A percentile compares a stretch with the other conserved stretches of the same genome.
phyloP scores from a whole-genome alignment of 2,797 vertebrate genomes.

The Acrossocheilus fasciatus region DNA sequence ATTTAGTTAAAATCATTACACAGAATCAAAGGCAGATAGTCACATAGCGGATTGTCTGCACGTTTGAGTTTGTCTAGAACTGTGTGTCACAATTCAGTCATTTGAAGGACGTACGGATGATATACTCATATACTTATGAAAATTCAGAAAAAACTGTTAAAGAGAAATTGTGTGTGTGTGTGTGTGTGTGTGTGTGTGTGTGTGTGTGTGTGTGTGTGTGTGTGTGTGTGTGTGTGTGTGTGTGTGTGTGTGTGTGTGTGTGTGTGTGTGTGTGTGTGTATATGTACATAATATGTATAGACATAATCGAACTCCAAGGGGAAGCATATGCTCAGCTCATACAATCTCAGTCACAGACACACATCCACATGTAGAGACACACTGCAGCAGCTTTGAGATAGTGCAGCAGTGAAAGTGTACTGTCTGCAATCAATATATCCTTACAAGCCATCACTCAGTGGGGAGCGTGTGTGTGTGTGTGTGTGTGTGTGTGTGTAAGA shows the following conservation, averaged over 20 bases:
- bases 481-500: constrained; percentile 3
- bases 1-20: constrained; percentile 73
- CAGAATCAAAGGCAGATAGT: background rate
- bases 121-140: background rate
- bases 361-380: constrained; percentile 45
- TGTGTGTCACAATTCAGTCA: background rate
- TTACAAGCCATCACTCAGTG: constrained; percentile 45
- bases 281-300: constrained; percentile 4
- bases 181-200: too few species aligned
- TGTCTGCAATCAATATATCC: constrained; percentile 48
- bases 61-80: background rate
- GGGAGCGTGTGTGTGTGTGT: constrained; percentile 8
- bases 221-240: too few species aligned
- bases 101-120: background rate
- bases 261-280: too few species aligned
- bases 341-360: constrained; percentile 43
- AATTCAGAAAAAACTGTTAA: background rate
- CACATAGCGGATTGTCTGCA: background rate
- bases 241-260: too few species aligned
- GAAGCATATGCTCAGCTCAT: constrained; percentile 16
- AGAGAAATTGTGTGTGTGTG: background rate
- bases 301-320: background rate
- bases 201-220: too few species aligned
- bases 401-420: constrained; percentile 40
- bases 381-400: constrained; percentile 30